phyloP scores from a whole-genome alignment of 1,140 invertebrate genomes.

The Bombus polaris region DNA sequence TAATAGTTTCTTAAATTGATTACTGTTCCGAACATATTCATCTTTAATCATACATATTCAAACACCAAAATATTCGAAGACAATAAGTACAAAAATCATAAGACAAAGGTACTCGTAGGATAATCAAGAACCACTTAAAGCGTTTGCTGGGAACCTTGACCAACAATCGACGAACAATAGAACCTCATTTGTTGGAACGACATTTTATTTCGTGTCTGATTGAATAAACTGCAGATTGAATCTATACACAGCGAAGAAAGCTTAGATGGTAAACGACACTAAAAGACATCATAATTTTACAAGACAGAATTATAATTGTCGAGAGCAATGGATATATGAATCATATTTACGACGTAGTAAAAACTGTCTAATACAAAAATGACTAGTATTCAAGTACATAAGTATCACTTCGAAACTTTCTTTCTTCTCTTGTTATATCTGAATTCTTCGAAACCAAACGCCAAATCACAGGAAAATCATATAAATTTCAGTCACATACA shows the following conservation, averaged over 20 bases:
- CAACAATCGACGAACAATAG: neutral
- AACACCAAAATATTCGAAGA: neutral
- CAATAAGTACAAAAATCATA: neutral
- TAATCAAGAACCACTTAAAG: neutral
- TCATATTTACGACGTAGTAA: too few relatives aligned
- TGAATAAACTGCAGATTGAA: neutral
- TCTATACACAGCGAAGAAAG: neutral
- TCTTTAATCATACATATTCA: neutral
- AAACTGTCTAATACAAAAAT: too few relatives aligned
- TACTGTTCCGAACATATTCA: neutral
- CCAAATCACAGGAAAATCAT: too few relatives aligned
- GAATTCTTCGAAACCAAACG: too few relatives aligned
- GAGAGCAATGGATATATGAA: too few relatives aligned
- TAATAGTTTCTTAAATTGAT: neutral
- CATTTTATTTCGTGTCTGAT: neutral
- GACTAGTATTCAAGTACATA: too few relatives aligned
- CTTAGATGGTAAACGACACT: too few relatives aligned
- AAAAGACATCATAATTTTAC: too few relatives aligned
- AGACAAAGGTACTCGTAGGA: neutral
- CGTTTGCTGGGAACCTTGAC: neutral
- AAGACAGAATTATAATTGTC: too few relatives aligned
- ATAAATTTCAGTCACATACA: too few relatives aligned
- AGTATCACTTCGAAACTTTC: too few relatives aligned
- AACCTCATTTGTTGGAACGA: neutral
- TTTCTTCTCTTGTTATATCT: too few relatives aligned